Evolutionary conservation across 2,888 invertebrate genomes (phyloP).

Genomic region (Agrilus biguttatus): DNA sequence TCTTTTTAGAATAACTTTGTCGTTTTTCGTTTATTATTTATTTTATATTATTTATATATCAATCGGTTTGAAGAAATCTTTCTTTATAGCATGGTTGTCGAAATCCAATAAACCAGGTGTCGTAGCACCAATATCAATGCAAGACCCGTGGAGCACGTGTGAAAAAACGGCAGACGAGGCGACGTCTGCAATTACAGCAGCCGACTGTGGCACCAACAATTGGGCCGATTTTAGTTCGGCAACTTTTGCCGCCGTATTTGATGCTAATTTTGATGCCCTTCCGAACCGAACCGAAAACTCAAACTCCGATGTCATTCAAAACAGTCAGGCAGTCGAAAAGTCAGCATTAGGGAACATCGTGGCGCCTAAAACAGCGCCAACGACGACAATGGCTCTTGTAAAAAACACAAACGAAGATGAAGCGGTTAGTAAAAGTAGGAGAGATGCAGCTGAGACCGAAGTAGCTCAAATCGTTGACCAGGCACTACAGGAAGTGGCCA

Average conservation of each 20-base stretch:
- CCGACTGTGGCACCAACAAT: conserved; percentile 12
- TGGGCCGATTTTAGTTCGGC: conserved; percentile 34
- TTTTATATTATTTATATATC: neutral
- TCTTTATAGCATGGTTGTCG: conserved; percentile 25
- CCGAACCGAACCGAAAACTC: neutral
- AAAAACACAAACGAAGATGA: conserved; percentile 5
- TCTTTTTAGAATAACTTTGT: too few relatives aligned
- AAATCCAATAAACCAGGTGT: conserved; percentile 15
- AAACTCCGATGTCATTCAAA: neutral
- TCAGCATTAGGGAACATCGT: neutral
- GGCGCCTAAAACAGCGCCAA: conserved; percentile 11
- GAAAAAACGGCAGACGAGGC: conserved; percentile 10
- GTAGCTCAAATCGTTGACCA: conserved; percentile 3
- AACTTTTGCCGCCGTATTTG: conserved; percentile 16
- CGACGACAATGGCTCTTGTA: conserved; percentile 14
- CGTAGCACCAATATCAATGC: conserved; percentile 9
- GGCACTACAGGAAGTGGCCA: conserved; percentile 1
- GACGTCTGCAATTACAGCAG: conserved; percentile 1
- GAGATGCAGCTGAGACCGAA: conserved; percentile 8
- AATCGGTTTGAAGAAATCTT: too few relatives aligned
- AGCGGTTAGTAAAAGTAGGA: conserved; percentile 9
- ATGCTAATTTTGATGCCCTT: conserved; percentile 16
- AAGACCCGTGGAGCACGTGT: conserved; percentile 21
- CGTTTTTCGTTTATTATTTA: conserved; percentile 1
- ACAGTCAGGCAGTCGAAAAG: neutral